Conservation (phyloP, 2,113 vertebrate genomes). For the Nothobranchius kuhntae region DNA sequence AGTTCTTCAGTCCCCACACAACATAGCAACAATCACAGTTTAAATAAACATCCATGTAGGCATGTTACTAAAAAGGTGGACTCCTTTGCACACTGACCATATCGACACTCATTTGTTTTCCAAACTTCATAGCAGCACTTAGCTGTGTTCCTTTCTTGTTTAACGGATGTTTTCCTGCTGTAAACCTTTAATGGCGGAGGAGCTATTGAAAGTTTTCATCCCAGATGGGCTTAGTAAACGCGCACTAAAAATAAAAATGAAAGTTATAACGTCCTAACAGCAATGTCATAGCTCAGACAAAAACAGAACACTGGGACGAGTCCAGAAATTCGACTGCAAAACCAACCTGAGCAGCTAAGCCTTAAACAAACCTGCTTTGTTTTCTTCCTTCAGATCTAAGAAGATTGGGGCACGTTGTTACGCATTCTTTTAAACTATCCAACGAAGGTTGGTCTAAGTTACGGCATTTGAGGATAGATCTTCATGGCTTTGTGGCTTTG, state of each 20-base stretch:
- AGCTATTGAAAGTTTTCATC: background rate
- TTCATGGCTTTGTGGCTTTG: constrained; percentile 51
- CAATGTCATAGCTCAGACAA: constrained; percentile 8
- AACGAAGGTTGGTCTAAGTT: constrained; percentile 36
- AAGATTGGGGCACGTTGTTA: constrained; percentile 19
- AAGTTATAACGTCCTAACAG: constrained; percentile 4
- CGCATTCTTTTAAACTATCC: constrained; percentile 22
- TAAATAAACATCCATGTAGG: constrained; percentile 23
- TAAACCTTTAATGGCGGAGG: background rate
- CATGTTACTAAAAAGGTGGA: constrained; percentile 5
- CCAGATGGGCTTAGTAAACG: background rate
- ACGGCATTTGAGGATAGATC: constrained; percentile 38
- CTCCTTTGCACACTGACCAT: background rate
- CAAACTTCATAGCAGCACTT: constrained; percentile 6
- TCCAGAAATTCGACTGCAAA: constrained; percentile 5
- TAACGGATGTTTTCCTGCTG: background rate
- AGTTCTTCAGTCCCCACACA: constrained; percentile 26
- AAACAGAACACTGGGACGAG: constrained; percentile 15
- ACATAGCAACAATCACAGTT: constrained; percentile 38
- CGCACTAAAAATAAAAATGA: background rate
- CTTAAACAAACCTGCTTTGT: constrained; percentile 44
- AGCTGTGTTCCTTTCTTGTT: background rate
- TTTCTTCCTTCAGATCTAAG: constrained; percentile 48
- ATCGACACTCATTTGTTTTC: background rate
- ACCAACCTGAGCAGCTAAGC: constrained; percentile 48